A percentile compares a stretch with the other conserved stretches of the same genome.
Evolutionary conservation across 2,888 invertebrate genomes (phyloP).

Genomic region (Cristatella mucedo): DNA sequence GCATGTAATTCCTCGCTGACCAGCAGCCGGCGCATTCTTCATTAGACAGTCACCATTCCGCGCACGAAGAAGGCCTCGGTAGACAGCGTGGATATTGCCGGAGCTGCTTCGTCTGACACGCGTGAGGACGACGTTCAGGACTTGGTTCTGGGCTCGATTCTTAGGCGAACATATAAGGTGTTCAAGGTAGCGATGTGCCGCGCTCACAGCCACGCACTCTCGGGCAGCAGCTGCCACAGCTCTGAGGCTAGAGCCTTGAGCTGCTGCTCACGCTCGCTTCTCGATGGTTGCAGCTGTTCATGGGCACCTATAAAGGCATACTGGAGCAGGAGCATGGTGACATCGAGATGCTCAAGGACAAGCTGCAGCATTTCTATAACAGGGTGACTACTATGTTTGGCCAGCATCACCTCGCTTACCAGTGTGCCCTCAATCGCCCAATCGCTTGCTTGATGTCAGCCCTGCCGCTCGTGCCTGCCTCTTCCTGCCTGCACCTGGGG

Average conservation of each 20-base stretch:
- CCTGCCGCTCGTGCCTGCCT: too few relatives aligned
- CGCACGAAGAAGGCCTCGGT: constrained; percentile 46
- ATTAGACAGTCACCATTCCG: constrained; percentile 52
- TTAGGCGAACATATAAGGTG: constrained; percentile 63
- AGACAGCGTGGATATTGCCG: too few relatives aligned
- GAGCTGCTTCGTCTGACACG: too few relatives aligned
- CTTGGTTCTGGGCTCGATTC: constrained; percentile 52
- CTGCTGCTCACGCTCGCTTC: not conserved
- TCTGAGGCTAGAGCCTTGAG: not conserved
- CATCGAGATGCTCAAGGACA: constrained; percentile 48
- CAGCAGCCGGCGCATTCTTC: too few relatives aligned
- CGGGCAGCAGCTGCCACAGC: too few relatives aligned
- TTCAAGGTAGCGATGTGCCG: too few relatives aligned
- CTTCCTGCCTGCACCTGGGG: too few relatives aligned
- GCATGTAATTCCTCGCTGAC: too few relatives aligned
- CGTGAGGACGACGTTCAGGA: constrained; percentile 67
- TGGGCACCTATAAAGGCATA: constrained; percentile 57
- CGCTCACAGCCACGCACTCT: too few relatives aligned
- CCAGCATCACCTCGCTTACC: too few relatives aligned
- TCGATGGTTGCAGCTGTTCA: constrained; percentile 49
- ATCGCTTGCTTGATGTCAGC: too few relatives aligned
- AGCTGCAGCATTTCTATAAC: constrained; percentile 58
- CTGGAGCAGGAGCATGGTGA: constrained; percentile 38
- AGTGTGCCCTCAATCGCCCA: too few relatives aligned
- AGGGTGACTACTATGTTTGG: constrained; percentile 28